phyloP scores from a whole-genome alignment of 64 coral and sea anemone species.

The Dendrophyllia cribrosa region DNA sequence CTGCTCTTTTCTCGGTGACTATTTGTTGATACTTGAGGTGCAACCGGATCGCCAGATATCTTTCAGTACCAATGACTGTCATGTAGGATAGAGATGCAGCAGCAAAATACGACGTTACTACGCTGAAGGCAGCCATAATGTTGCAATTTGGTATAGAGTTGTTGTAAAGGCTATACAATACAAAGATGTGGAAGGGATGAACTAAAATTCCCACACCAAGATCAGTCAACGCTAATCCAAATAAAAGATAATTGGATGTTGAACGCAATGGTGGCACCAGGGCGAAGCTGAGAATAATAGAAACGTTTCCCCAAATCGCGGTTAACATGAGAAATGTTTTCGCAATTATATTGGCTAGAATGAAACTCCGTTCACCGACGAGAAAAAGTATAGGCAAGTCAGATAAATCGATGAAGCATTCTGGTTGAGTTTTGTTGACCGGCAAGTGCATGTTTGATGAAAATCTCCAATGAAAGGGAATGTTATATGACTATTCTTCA shows the following conservation, averaged over 20 bases:
- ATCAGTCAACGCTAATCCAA: constrained; percentile 29
- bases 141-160: neutral
- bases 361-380: neutral
- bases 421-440: no score
- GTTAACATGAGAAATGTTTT: neutral
- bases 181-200: constrained; percentile 1
- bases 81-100: neutral
- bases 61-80: neutral
- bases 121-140: neutral
- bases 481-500: no score
- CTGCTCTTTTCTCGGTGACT: neutral
- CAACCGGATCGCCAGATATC: constrained; percentile 10
- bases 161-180: neutral
- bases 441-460: no score
- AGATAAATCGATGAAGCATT: no score
- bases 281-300: neutral
- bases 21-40: neutral
- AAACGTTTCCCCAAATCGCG: neutral
- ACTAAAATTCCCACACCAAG: neutral
- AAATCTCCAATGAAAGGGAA: no score
- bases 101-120: neutral
- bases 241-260: neutral
- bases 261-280: neutral
- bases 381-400: neutral
- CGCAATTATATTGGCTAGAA: neutral